Evolutionary conservation across 2,888 invertebrate species (phyloP).

Genomic region (Acanthosepion pharaonis): DNA sequence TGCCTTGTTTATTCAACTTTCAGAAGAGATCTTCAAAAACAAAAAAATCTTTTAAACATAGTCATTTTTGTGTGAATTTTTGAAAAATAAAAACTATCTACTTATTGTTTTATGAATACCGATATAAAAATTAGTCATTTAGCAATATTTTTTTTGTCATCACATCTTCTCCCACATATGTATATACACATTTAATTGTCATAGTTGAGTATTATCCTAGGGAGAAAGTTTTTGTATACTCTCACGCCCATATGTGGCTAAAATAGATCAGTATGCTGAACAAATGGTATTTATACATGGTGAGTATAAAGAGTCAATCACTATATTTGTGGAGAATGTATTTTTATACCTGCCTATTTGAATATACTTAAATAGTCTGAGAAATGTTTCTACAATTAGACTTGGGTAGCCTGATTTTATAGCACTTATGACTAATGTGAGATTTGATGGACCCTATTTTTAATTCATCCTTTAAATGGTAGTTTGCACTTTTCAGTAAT

Average conservation of each 20-base stretch:
- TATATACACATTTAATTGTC: too few species aligned
- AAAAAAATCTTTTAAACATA: neutral
- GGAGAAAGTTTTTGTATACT: neutral
- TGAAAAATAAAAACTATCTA: neutral
- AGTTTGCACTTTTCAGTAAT: neutral
- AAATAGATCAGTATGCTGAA: constrained; percentile 2
- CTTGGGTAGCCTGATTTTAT: neutral
- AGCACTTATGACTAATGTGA: neutral
- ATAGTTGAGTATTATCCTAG: neutral
- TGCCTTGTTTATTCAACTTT: neutral
- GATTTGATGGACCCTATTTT: neutral
- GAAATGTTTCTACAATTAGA: neutral
- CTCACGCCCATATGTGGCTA: neutral
- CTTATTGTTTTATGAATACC: neutral
- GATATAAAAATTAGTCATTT: neutral
- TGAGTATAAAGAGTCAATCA: neutral
- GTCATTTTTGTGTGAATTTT: neutral
- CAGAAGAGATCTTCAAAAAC: neutral
- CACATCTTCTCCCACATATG: neutral
- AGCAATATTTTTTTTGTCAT: neutral
- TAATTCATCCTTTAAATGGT: neutral
- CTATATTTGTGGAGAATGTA: neutral
- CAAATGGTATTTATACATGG: neutral
- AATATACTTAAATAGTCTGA: constrained; percentile 3
- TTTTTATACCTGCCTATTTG: constrained; percentile 4